Conservation (phyloP, 1,140 invertebrate genomes). For the Drosophila oshimai region DNA sequence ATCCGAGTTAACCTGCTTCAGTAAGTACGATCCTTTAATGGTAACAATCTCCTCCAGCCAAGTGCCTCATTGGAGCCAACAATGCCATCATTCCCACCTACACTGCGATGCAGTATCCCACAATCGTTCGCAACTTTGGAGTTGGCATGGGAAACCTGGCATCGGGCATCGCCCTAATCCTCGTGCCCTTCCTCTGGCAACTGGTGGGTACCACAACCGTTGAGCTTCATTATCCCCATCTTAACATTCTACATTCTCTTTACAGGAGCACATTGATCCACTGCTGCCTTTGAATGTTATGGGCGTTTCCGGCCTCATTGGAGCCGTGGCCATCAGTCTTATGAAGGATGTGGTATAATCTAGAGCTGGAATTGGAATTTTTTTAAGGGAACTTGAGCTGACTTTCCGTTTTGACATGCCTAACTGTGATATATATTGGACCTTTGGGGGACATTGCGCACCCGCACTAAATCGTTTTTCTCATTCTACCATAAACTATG, state of each 20-base stretch:
- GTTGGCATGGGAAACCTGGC: conserved; percentile 88
- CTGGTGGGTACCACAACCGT: conserved; percentile 84
- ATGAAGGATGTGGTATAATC: conserved; percentile 67
- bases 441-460: conserved; percentile 17
- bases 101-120: conserved; percentile 89
- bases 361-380: conserved; percentile 1
- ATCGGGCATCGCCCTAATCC: conserved; percentile 87
- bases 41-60: conserved; percentile 77
- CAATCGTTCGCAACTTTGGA: conserved; percentile 88
- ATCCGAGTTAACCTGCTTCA: neutral
- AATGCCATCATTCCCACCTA: conserved; percentile 89
- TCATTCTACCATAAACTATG: conserved; percentile 21
- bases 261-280: conserved; percentile 82
- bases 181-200: conserved; percentile 88
- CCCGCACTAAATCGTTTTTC: conserved; percentile 41
- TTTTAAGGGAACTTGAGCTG: conserved; percentile 2
- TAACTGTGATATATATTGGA: conserved; percentile 73
- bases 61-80: conserved; percentile 87
- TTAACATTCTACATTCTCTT: neutral
- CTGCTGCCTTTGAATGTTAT: conserved; percentile 86
- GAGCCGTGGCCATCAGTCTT: conserved; percentile 85
- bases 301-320: conserved; percentile 85
- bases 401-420: conserved; percentile 18
- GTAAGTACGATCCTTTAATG: neutral
- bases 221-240: neutral